These are phyloP conservation scores for Tachina fera DNA, from an alignment of 2,888 invertebrate species.

Conservation along the genomic window DNA sequence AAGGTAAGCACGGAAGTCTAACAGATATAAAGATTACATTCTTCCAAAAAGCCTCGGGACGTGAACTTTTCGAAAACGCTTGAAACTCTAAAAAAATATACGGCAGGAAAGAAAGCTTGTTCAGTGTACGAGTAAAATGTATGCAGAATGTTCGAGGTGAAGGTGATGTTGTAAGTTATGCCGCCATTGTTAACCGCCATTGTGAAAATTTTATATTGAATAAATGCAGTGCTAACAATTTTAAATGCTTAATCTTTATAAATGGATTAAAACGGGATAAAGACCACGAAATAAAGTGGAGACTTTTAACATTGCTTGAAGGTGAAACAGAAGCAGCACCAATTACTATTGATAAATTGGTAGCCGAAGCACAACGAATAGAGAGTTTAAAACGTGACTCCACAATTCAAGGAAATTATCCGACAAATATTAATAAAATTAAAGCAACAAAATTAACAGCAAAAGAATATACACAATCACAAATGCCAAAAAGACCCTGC, in stretches of 20 bases:
- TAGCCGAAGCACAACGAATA: slow-evolving; percentile 18
- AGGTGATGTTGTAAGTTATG: slow-evolving; percentile 2
- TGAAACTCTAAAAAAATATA: not conserved
- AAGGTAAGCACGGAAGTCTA: slow-evolving; percentile 51
- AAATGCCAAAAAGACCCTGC: slow-evolving; percentile 54
- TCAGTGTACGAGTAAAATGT: slow-evolving; percentile 33
- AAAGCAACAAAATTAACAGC: slow-evolving; percentile 9
- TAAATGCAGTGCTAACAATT: slow-evolving; percentile 32
- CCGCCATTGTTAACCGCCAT: slow-evolving; percentile 10
- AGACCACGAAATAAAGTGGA: slow-evolving; percentile 23
- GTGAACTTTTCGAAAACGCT: slow-evolving; percentile 5
- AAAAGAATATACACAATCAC: not conserved
- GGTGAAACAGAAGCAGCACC: slow-evolving; percentile 38
- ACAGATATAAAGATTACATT: slow-evolving; percentile 60
- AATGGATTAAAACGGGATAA: slow-evolving; percentile 21
- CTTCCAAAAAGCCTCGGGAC: slow-evolving; percentile 51
- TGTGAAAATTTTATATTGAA: slow-evolving; percentile 61
- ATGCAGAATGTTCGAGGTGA: slow-evolving; percentile 47
- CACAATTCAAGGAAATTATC: not conserved
- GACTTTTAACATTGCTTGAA: slow-evolving; percentile 33
- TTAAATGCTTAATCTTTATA: slow-evolving; percentile 34
- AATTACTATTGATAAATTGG: slow-evolving; percentile 35
- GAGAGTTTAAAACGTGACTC: slow-evolving; percentile 33
- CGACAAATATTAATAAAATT: slow-evolving; percentile 14
- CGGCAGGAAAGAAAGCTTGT: slow-evolving; percentile 1